These are phyloP conservation scores for Telenomus remus DNA, from an alignment of 1,140 invertebrate species.

Conservation along the genomic window DNA sequence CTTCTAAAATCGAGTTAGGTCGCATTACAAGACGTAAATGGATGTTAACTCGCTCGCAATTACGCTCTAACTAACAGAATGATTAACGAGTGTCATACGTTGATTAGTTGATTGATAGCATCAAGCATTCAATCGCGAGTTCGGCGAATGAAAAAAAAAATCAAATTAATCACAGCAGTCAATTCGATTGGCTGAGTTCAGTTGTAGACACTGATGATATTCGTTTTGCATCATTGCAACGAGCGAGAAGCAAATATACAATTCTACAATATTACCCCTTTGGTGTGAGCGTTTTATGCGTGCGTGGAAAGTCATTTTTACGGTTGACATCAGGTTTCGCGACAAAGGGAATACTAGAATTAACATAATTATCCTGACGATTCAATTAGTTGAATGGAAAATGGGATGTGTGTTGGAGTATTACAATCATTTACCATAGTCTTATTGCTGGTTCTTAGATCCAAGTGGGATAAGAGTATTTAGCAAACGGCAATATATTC, in stretches of 20 bases:
- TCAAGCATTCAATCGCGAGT: conserved; percentile 36
- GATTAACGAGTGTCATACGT: conserved; percentile 37
- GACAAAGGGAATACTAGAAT: not conserved
- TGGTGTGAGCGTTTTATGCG: not conserved
- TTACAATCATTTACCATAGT: not conserved
- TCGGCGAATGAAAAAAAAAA: conserved; percentile 20
- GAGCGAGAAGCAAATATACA: conserved; percentile 9
- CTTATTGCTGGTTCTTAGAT: too few relatives aligned
- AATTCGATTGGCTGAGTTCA: conserved; percentile 22
- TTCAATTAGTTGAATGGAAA: not conserved
- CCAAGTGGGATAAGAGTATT: too few relatives aligned
- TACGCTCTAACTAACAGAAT: conserved; percentile 7
- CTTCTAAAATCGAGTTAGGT: too few relatives aligned
- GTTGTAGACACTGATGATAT: too few relatives aligned
- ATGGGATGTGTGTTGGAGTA: not conserved
- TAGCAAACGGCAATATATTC: not conserved
- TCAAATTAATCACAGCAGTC: conserved; percentile 38
- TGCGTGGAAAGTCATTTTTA: not conserved
- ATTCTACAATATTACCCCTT: too few relatives aligned
- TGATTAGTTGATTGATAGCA: conserved; percentile 26
- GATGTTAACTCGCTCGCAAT: conserved; percentile 27
- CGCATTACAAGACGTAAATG: conserved; percentile 3
- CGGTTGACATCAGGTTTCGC: not conserved
- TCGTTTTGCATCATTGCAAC: too few relatives aligned
- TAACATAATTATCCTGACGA: conserved; percentile 1